Evolutionary conservation across 2,888 invertebrate species (phyloP).

Genomic region (Oligia latruncula): DNA sequence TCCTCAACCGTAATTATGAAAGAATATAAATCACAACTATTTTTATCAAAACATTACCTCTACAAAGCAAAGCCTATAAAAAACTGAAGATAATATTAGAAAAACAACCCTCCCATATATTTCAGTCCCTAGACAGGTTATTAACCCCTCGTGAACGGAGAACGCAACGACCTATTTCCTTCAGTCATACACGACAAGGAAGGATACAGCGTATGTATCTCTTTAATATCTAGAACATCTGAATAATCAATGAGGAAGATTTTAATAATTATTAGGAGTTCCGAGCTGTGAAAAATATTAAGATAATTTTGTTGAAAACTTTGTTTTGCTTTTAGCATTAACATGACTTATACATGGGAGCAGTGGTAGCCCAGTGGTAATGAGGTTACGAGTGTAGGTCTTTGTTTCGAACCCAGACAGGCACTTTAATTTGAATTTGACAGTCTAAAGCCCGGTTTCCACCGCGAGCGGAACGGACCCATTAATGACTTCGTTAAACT

Average conservation of each 20-base stretch:
- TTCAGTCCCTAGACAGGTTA: slow-evolving; percentile 49
- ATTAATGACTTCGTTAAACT: too few relatives aligned
- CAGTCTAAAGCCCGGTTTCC: too few relatives aligned
- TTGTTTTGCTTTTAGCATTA: background rate
- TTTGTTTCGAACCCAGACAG: background rate
- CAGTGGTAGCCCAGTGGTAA: too few relatives aligned
- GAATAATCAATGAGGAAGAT: slow-evolving; percentile 26
- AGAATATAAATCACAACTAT: background rate
- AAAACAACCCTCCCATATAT: slow-evolving; percentile 27
- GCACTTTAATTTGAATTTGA: background rate
- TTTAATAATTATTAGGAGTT: slow-evolving; percentile 13
- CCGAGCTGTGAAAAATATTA: background rate
- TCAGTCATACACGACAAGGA: slow-evolving; percentile 25
- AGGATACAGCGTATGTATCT: slow-evolving; percentile 9
- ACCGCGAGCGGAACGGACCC: too few relatives aligned
- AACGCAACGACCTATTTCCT: slow-evolving; percentile 54
- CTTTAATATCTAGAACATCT: slow-evolving; percentile 23
- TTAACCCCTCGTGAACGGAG: slow-evolving; percentile 39
- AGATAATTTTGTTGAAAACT: background rate
- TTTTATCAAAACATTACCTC: background rate
- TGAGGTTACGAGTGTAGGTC: too few relatives aligned
- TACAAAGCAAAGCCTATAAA: background rate
- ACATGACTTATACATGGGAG: background rate
- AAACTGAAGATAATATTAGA: background rate
- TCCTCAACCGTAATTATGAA: background rate